A percentile compares a stretch with the other conserved stretches of the same genome.
Conservation (phyloP, 2,888 invertebrate species). For the Mantis religiosa region DNA sequence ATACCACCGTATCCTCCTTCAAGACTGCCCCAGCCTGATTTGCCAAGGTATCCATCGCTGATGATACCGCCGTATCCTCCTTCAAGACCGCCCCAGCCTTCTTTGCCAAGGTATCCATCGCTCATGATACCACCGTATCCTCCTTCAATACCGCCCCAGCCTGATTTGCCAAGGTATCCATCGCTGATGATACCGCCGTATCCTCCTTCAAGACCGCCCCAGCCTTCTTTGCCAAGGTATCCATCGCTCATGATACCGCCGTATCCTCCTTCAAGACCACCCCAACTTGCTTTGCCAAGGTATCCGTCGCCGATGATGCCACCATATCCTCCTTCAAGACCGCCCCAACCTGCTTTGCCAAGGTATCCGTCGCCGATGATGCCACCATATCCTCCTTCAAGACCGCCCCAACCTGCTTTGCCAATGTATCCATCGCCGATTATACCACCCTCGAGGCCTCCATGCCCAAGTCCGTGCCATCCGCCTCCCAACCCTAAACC, state of each 20-base stretch:
- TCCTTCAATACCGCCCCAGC: no score
- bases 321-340: no score
- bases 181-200: background rate
- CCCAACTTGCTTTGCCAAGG: background rate
- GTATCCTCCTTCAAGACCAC: background rate
- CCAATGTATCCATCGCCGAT: no score
- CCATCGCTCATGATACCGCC: background rate
- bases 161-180: background rate
- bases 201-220: background rate
- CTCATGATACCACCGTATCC: background rate
- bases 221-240: background rate
- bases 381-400: no score
- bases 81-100: no score
- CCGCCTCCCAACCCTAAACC: background rate
- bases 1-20: background rate
- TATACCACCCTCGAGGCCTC: background rate
- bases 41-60: background rate
- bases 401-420: no score
- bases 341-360: no score
- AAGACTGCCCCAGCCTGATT: background rate
- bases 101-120: background rate
- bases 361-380: no score
- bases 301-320: background rate
- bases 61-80: background rate
- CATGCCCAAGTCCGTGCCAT: background rate